These are phyloP conservation scores for Muraenolepis orangiensis DNA, from an alignment of 2,797 vertebrate genomes.

Conservation along the genomic window DNA sequence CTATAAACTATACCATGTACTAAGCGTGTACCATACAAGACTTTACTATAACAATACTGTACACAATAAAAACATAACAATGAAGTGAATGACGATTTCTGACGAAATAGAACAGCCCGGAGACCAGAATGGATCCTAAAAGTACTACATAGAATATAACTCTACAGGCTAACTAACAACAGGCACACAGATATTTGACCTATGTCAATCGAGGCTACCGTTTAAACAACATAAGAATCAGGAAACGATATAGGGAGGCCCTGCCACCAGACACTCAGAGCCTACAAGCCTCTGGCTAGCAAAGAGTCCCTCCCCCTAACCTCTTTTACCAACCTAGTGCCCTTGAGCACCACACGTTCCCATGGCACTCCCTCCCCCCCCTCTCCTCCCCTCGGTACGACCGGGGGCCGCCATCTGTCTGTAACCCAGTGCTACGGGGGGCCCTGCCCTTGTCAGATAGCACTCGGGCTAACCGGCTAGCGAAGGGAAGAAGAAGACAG, in stretches of 20 bases:
- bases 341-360: constrained; percentile 58
- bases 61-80: too few species aligned
- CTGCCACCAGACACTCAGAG: background rate
- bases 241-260: background rate
- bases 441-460: constrained; percentile 47
- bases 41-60: too few species aligned
- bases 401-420: constrained; percentile 74
- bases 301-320: background rate
- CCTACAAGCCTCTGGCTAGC: background rate
- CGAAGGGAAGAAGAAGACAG: constrained; percentile 11
- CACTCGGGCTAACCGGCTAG: constrained; percentile 33
- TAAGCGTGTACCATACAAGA: too few species aligned
- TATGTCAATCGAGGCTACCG: too few species aligned
- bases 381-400: constrained; percentile 50
- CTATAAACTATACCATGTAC: too few species aligned
- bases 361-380: constrained; percentile 42
- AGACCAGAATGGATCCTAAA: too few species aligned
- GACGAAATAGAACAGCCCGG: background rate
- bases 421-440: constrained; percentile 57
- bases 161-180: too few species aligned
- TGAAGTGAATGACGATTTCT: background rate
- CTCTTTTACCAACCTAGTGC: constrained; percentile 21
- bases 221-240: too few species aligned
- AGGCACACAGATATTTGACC: too few species aligned
- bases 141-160: too few species aligned